These are phyloP conservation scores for Chorisops tibialis DNA, from an alignment of 2,888 invertebrate genomes.

Conservation along the genomic window DNA sequence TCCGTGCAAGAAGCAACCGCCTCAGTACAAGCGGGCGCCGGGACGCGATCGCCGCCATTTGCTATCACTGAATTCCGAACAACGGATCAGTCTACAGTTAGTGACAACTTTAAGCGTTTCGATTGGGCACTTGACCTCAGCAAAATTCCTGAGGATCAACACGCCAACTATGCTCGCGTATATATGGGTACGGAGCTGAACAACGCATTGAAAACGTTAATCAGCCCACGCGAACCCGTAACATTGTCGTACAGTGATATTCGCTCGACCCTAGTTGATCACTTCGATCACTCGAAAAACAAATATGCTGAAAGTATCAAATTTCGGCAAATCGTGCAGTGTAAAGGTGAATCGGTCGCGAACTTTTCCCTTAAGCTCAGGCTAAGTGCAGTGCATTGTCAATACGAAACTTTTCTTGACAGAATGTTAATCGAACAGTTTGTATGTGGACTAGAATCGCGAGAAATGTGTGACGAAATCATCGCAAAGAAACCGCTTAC, in stretches of 20 bases:
- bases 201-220: constrained; percentile 22
- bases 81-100: no score
- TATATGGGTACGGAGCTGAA: constrained; percentile 32
- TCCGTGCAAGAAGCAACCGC: not conserved
- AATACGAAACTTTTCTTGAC: constrained; percentile 30
- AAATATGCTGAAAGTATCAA: constrained; percentile 7
- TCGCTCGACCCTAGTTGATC: not conserved
- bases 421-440: constrained; percentile 33
- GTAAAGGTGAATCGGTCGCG: not conserved
- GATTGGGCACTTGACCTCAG: constrained; percentile 16
- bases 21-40: not conserved
- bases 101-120: no score
- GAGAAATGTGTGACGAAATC: constrained; percentile 28
- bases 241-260: not conserved
- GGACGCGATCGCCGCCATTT: not conserved
- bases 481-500: constrained; percentile 27
- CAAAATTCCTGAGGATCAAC: constrained; percentile 5
- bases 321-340: constrained; percentile 1
- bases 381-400: constrained; percentile 23
- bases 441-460: constrained; percentile 27
- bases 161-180: constrained; percentile 20
- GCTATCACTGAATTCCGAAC: no score
- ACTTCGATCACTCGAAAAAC: not conserved
- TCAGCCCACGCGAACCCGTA: constrained; percentile 6
- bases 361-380: constrained; percentile 5